A percentile compares a stretch with the other conserved stretches of the same genome.
These are phyloP conservation scores for Rutilus rutilus DNA, from an alignment of 2,113 vertebrate genomes.

Conservation along the genomic window DNA sequence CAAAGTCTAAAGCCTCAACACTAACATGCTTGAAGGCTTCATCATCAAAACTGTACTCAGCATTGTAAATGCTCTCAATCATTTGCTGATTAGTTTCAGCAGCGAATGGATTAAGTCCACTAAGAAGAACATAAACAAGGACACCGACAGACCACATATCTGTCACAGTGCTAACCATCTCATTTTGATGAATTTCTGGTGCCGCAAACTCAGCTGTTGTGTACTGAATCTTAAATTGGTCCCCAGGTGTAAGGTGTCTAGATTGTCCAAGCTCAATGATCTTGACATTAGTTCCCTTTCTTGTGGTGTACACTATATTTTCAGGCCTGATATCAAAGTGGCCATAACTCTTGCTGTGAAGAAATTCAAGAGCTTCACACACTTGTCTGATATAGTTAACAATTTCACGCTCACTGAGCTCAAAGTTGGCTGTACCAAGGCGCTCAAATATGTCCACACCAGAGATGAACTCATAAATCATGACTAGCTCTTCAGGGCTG, in stretches of 20 bases:
- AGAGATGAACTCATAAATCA: slow-evolving; percentile 98
- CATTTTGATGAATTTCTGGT: slow-evolving; percentile 95
- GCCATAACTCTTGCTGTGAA: slow-evolving; percentile 88
- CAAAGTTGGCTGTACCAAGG: slow-evolving; percentile 86
- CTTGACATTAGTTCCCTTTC: slow-evolving; percentile 88
- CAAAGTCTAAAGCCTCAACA: slow-evolving; percentile 91
- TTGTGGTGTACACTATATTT: slow-evolving; percentile 93
- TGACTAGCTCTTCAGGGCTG: slow-evolving; percentile 93
- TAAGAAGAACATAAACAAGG: slow-evolving; percentile 89
- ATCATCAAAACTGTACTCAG: slow-evolving; percentile 94
- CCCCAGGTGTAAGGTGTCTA: slow-evolving; percentile 90
- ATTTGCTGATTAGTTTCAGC: slow-evolving; percentile 98
- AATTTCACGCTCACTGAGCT: slow-evolving; percentile 91
- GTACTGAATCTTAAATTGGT: slow-evolving; percentile 91
- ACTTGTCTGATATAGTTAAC: slow-evolving; percentile 88
- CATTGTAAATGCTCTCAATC: slow-evolving; percentile 94
- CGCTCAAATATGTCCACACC: slow-evolving; percentile 95
- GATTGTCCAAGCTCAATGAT: slow-evolving; percentile 96
- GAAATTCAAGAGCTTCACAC: slow-evolving; percentile 89
- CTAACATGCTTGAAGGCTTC: slow-evolving; percentile 91
- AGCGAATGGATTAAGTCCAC: slow-evolving; percentile 93
- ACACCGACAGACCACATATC: slow-evolving; percentile 98
- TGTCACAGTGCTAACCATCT: slow-evolving; percentile 90
- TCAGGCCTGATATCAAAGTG: slow-evolving; percentile 97
- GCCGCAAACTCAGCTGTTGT: slow-evolving; percentile 92